A percentile compares a stretch with the other conserved stretches of the same genome.
These are phyloP conservation scores for Salmo trutta DNA, from an alignment of 2,797 vertebrate genomes.

Conservation along the genomic window DNA sequence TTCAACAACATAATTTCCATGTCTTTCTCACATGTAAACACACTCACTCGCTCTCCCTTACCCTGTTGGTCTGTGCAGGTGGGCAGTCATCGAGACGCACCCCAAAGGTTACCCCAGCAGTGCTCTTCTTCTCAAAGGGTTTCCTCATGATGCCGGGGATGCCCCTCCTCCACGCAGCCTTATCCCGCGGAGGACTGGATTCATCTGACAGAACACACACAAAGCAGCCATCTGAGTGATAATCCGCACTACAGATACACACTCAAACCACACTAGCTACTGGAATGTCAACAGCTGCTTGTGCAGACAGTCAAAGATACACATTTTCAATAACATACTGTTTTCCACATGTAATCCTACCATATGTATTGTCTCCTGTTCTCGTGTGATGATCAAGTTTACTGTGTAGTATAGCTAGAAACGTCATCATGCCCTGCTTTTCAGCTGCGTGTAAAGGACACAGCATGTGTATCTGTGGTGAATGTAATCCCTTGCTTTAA, in stretches of 20 bases:
- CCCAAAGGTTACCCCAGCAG: slow-evolving; percentile 88
- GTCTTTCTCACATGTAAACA: not conserved
- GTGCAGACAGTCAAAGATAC: not conserved
- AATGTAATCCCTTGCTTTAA: too few relatives aligned
- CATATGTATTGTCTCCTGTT: too few relatives aligned
- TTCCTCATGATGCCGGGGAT: slow-evolving; percentile 93
- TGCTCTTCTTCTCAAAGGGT: slow-evolving; percentile 89
- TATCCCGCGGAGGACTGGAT: slow-evolving; percentile 94
- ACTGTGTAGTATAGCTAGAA: too few relatives aligned
- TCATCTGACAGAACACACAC: slow-evolving; percentile 79
- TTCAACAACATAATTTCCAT: not conserved
- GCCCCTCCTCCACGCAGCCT: slow-evolving; percentile 88
- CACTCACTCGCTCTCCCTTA: slow-evolving; percentile 59
- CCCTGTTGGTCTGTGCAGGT: slow-evolving; percentile 86
- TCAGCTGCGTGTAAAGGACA: too few relatives aligned
- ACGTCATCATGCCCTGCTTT: too few relatives aligned
- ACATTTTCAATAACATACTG: not conserved
- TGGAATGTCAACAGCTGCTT: not conserved
- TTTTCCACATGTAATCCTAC: too few relatives aligned
- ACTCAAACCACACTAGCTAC: not conserved
- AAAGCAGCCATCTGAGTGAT: not conserved
- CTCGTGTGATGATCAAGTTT: too few relatives aligned
- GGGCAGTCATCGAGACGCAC: slow-evolving; percentile 95
- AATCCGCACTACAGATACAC: not conserved
- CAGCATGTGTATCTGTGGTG: too few relatives aligned